Base-by-base conservation (phyloP, 2,113 vertebrate species). In the Macquaria australasica region DNA sequence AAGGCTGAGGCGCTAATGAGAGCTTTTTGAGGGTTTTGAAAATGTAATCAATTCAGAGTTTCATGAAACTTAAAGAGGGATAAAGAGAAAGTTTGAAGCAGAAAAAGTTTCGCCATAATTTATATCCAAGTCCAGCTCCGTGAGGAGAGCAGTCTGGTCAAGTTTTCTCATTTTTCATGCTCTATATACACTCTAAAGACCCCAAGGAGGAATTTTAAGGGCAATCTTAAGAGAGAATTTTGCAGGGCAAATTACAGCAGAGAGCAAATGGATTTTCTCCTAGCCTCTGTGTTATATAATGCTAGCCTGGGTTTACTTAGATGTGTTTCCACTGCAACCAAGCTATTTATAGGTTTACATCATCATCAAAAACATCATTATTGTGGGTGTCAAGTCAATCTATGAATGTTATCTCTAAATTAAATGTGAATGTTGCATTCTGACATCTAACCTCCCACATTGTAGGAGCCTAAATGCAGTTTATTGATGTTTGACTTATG, bases 151-250 rank as follows among this genome's bases (percentile, higher is more conserved):
- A 68, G 51, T 84, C 79, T 60, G 82, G 60, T 83, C 21, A 66
- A 77, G 80, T 86, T 87, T 86, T 69, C 71, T 62, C 72, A 89
- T 93, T 83, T 82, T 59, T 82, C 73, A 90, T 90, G 90, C 88
- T 88, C 90, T 92, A 90, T 91, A 78, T 86, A 80, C 66, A 67
- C 43, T 80, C 75, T 60, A 62, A 89, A 91, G 55, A 82, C 72
- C 68, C 71, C 0, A 25, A 75, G 81, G 88, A 88, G 64, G 76
- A 83, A 77, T 83, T 88, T 90, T 81, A 87, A 87, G 69, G 81
- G 53, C 53, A 85, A 72, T 90, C 86, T 88, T 87, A 56, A 87
- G 83, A 93, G 86, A 91, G 90, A 91, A 92, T 83, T 91, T 91
- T 86, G 45, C 73, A 78, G 82, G 60, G 77, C 55, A 88, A 81